These are phyloP conservation scores for Kryptolebias ocellatus DNA, from an alignment of 2,797 vertebrate species.

Conservation along the genomic window DNA sequence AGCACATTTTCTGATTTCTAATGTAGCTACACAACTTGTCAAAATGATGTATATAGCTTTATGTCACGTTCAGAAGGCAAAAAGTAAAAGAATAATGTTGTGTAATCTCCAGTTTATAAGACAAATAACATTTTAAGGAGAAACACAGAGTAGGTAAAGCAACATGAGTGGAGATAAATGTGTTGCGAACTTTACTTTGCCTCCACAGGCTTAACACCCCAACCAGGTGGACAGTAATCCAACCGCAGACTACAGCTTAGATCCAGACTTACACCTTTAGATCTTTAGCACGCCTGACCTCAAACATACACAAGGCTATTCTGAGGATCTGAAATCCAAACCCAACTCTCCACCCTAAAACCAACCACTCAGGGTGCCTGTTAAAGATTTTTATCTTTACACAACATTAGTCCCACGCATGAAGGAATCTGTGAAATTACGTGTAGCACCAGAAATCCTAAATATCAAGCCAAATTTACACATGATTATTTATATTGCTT, in stretches of 20 bases:
- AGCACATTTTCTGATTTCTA: too few species aligned
- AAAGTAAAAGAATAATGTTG: too few species aligned
- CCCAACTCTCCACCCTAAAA: slow-evolving; percentile 23
- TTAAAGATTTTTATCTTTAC: neutral
- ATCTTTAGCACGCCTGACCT: slow-evolving; percentile 44
- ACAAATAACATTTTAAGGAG: slow-evolving; percentile 6
- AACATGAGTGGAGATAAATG: slow-evolving; percentile 20
- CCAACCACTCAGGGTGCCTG: slow-evolving; percentile 10
- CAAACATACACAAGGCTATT: slow-evolving; percentile 31
- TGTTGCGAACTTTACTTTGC: slow-evolving; percentile 27
- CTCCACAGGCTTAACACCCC: slow-evolving; percentile 29
- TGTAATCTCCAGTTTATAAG: too few species aligned
- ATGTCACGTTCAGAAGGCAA: too few species aligned
- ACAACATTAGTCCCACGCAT: neutral
- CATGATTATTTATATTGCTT: too few species aligned
- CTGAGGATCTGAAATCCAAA: slow-evolving; percentile 46
- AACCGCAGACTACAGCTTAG: slow-evolving; percentile 50
- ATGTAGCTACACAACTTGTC: too few species aligned
- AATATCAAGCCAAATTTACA: too few species aligned
- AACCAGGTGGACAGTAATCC: slow-evolving; percentile 54
- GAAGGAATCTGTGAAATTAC: neutral
- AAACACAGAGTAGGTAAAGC: slow-evolving; percentile 10
- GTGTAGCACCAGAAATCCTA: too few species aligned
- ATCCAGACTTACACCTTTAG: slow-evolving; percentile 48
- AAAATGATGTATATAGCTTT: too few species aligned